Base-by-base conservation (phyloP, 2,888 invertebrate genomes). In the Sericinus montela region DNA sequence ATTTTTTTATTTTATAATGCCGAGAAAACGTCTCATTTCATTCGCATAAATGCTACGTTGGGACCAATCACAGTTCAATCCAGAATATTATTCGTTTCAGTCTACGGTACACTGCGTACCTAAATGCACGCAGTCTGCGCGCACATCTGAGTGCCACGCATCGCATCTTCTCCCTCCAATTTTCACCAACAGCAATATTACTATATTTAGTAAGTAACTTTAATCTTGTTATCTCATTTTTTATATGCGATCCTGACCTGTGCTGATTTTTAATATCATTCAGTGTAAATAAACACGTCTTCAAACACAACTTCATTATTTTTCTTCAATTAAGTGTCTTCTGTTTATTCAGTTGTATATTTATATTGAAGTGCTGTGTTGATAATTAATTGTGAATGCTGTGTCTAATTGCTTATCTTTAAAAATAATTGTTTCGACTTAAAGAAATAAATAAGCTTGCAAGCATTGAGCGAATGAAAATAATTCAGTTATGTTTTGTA, bases 141-240 rank as follows among this genome's bases (percentile, higher is more conserved):
- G 44, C 10, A 38, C 56, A 4, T 28, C 56, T 0, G 56, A 47
- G 1, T 7, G 1, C 2, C 56, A 55, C 1, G 55, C 64, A 0
- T 51, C 62, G 0, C 51, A 55, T 1, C 52, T 60, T 1, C 53
- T 69, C 23, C 71, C 72, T 1, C 67, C 70, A 0, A 66, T 71
- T 11, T 15, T 40, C 1, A 39, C 37, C 9, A 48, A 53, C 25
- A 52, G 47, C 13, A 61, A 62, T 1, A 10, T 51, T 3, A 35
- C 52, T 34, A 35, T n/a, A 14, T 51, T 55, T 16, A 52, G 46
- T 47, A 16, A 47, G 40, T 47, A 39, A 19, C 36, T 41, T 35
- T 29, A 8, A 32, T 32, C 39, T 8, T 8, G 9, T 45, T 34
- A 41, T 29, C 30, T 1, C 11, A 19, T 32, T 7, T 19, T 9